Base-by-base conservation (phyloP, 2,797 vertebrate genomes). In the Neostethus bicornis region DNA sequence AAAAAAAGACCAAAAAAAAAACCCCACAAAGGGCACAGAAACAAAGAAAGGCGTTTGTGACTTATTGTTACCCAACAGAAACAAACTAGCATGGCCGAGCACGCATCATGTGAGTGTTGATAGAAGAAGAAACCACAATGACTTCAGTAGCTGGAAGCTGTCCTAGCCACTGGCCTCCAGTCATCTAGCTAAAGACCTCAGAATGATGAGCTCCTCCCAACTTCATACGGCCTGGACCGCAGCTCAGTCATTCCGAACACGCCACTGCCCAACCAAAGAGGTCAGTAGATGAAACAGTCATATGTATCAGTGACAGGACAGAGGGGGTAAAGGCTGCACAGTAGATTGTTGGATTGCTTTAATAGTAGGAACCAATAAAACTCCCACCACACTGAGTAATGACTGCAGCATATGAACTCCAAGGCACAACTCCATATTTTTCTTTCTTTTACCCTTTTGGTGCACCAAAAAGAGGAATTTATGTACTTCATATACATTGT, bases 331-430 rank as follows among this genome's bases (percentile, higher is more conserved):
- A 64, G 57, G 71, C 52, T 74, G 61, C 41, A 32, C 63, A 81
- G 75, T 75, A 54, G 78, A 77, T 75, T 80, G 79, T 79, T 85
- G 80, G 83, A 87, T 74, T 85, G 85, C 85, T 81, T 80, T 79
- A 73, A 84, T 80, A 84, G 75, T 80, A 72, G 68, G 76, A 81
- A 71, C 82, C 75, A 83, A 83, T 86, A 88, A 87, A 85, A 64
- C 57, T 77, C 51, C 64, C 56, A 73, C 77, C 79, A 67, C 80
- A 85, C 52, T 74, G 77, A 69, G 57, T 87, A 87, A 88, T 85
- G 80, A 75, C 68, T 85, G 73, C 77, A 86, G 60, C 79, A 81
- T 85, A 84, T 62, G 19, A 49, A 70, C 71, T 61, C 46, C 32
- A 71, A 59, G 61, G 46, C 47, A 26, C 45, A 1, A 54, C 62